Percentiles rank a stretch among this genome's conserved stretches.
Conservation (phyloP, 2,113 vertebrate species). For the Rhineura floridana region DNA sequence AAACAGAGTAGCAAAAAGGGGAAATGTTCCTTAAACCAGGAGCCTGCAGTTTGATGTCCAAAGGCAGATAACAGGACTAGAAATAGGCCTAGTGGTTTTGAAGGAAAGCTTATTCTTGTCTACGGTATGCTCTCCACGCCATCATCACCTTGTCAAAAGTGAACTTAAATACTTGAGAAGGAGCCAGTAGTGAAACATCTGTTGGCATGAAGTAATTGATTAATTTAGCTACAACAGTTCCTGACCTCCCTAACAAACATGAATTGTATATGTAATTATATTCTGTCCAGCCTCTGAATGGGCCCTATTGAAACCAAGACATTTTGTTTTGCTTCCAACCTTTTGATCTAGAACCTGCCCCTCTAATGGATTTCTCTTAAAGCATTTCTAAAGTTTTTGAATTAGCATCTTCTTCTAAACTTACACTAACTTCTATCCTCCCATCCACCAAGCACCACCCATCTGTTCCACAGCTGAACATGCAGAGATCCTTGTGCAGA, state of each 20-base stretch:
- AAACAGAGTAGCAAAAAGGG: neutral
- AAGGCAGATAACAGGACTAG: neutral
- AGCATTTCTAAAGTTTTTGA: slow-evolving; percentile 6
- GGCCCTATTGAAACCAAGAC: slow-evolving; percentile 20
- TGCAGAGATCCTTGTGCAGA: neutral
- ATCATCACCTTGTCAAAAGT: neutral
- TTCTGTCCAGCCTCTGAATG: neutral
- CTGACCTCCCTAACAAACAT: slow-evolving; percentile 14
- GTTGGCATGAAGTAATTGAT: slow-evolving; percentile 44
- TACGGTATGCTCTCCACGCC: neutral
- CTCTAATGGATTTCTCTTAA: neutral
- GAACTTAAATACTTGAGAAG: slow-evolving; percentile 31
- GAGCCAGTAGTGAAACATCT: slow-evolving; percentile 35
- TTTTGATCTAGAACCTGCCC: slow-evolving; percentile 36
- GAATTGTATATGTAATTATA: neutral
- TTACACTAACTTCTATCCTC: neutral
- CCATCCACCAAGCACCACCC: neutral
- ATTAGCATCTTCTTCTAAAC: slow-evolving; percentile 19
- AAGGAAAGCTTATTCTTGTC: rapidly evolving
- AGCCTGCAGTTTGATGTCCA: neutral
- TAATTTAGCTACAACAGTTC: slow-evolving; percentile 19
- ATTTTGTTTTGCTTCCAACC: neutral
- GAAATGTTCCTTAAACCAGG: neutral
- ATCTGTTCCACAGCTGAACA: neutral
- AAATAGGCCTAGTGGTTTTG: slow-evolving; percentile 1